A percentile compares a stretch with the other conserved stretches of the same genome.
phyloP scores from a whole-genome alignment of 2,113 vertebrate genomes.

The Jacana jacana region DNA sequence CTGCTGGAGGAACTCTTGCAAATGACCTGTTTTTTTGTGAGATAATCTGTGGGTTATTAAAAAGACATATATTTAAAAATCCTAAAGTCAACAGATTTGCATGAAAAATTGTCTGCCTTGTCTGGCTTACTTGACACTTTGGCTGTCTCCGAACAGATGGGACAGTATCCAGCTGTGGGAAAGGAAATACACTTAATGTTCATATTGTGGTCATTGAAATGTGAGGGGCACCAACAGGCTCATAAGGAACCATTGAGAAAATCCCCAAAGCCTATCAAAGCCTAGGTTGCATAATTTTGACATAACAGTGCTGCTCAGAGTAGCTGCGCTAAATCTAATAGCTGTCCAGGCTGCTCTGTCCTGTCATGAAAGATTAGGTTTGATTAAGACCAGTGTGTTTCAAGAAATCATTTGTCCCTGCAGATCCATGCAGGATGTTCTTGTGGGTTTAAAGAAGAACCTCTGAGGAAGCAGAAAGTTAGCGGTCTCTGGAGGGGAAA shows the following conservation, averaged over 20 bases:
- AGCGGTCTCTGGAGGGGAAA: background rate
- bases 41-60: slow-evolving; percentile 59
- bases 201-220: slow-evolving; percentile 29
- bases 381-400: slow-evolving; percentile 36
- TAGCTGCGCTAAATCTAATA: slow-evolving; percentile 28
- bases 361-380: slow-evolving; percentile 33
- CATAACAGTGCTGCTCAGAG: slow-evolving; percentile 20
- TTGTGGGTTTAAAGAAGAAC: background rate
- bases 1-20: slow-evolving; percentile 21
- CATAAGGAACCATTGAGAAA: slow-evolving; percentile 43
- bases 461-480: background rate
- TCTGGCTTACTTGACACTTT: slow-evolving; percentile 48
- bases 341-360: background rate
- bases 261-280: slow-evolving; percentile 50
- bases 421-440: background rate
- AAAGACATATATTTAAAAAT: slow-evolving; percentile 57
- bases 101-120: slow-evolving; percentile 60
- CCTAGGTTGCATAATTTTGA: slow-evolving; percentile 30
- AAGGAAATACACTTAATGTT: slow-evolving; percentile 53
- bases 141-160: slow-evolving; percentile 59
- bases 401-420: slow-evolving; percentile 5
- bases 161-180: slow-evolving; percentile 62
- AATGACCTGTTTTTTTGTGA: background rate
- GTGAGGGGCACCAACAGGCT: slow-evolving; percentile 40
- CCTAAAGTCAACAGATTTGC: slow-evolving; percentile 67